A percentile compares a stretch with the other conserved stretches of the same genome.
These are phyloP conservation scores for Physella acuta DNA, from an alignment of 1,140 invertebrate genomes.

Conservation along the genomic window DNA sequence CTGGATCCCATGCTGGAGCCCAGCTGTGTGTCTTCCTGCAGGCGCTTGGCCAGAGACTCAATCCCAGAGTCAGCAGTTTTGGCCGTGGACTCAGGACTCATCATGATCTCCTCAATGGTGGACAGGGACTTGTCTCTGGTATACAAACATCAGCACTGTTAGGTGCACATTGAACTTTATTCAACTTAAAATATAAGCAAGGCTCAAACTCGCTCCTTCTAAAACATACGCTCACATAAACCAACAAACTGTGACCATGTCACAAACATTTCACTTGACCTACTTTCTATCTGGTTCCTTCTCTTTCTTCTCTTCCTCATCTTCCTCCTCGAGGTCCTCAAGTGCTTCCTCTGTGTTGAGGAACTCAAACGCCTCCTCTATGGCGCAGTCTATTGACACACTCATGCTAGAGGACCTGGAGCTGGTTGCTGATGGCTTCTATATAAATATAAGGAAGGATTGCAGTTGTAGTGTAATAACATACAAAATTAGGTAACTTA, in stretches of 20 bases:
- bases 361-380: slow-evolving; percentile 65
- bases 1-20: slow-evolving; percentile 52
- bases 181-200: too few relatives aligned
- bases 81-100: slow-evolving; percentile 56
- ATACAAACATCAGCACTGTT: too few relatives aligned
- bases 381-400: slow-evolving; percentile 64
- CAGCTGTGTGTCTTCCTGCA: slow-evolving; percentile 48
- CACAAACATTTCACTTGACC: not conserved
- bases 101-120: slow-evolving; percentile 47
- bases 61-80: slow-evolving; percentile 62
- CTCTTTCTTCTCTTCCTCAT: slow-evolving; percentile 16
- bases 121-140: slow-evolving; percentile 4
- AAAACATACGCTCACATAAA: too few relatives aligned
- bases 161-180: too few relatives aligned
- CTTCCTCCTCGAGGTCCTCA: slow-evolving; percentile 35
- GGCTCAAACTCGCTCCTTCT: too few relatives aligned
- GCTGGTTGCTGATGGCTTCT: slow-evolving; percentile 46
- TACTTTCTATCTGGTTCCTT: slow-evolving; percentile 3
- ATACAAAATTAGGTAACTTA: too few relatives aligned
- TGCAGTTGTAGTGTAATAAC: too few relatives aligned
- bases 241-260: not conserved
- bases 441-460: too few relatives aligned
- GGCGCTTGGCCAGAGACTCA: slow-evolving; percentile 53
- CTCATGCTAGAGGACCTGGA: slow-evolving; percentile 61
- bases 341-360: slow-evolving; percentile 61